Evolutionary conservation across 2,888 invertebrate genomes (phyloP), one percentile per base, ranked within the genome.

Genomic region (Bombylius major): DNA sequence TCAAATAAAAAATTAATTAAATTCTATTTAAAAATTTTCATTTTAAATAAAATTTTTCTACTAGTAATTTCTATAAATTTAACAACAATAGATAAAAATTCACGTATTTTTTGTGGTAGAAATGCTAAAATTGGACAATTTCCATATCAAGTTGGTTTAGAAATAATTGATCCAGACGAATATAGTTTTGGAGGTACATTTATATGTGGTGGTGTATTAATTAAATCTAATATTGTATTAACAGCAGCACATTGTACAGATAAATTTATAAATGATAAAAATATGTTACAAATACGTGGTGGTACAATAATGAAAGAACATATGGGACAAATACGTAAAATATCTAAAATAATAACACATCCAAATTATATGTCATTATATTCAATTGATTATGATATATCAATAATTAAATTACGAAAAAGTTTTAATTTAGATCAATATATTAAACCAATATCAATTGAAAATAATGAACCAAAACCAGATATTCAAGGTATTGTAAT

Each of bases 391-490:
- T 42, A 42, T 42, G 39, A 42, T 42, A 42, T 42, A 11, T 8
- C 39, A 5, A 42, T 42, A 11, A 11, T 42, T 1, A 11, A 42
- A 42, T 42, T 42, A 42, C 39, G 3, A 11, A 42, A 42, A 42
- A 1, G 11, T 11, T 7, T 42, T 1, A 1, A 42, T 11, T 11
- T 42, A 11, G 5, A 42, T 42, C 12, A 1, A 5, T 64, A 54
- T 23, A 52, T 70, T 8, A 42, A 11, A 11, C 8, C 12, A 11
- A 42, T 42, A 11, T 11, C 39, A 42, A 4, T 42, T 11, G 5
- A 5, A 1, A 11, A 42, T 42, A 3, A 11, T 11, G 39, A 42
- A 42, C 39, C 39, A 42, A 11, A 11, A 42, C 1, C 7, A 11
- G 11, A 3, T 42, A 42, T 4, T 42, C 1, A 11, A 11, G 39